These are phyloP conservation scores for Acrobasis repandana DNA, from an alignment of 2,888 invertebrate species.

Conservation along the genomic window DNA sequence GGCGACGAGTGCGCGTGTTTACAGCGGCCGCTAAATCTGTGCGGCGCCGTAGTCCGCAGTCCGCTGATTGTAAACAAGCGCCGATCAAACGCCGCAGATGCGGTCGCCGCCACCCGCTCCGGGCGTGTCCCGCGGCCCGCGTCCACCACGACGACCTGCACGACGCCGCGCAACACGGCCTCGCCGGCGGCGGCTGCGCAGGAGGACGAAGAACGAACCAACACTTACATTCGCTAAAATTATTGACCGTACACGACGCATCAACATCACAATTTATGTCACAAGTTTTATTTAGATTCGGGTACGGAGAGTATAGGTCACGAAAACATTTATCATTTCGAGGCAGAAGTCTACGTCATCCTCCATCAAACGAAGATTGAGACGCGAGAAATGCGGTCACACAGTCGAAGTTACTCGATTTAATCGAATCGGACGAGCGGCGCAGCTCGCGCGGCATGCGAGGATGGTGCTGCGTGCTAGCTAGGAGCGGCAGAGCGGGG, in stretches of 20 bases:
- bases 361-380: background rate
- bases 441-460: slow-evolving; percentile 30
- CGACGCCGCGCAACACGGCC: slow-evolving; percentile 23
- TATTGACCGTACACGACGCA: background rate
- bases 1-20: slow-evolving; percentile 44
- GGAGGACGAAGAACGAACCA: slow-evolving; percentile 13
- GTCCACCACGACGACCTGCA: no score
- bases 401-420: background rate
- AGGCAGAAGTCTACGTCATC: slow-evolving; percentile 2
- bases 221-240: background rate
- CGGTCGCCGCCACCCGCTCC: slow-evolving; percentile 29
- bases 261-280: background rate
- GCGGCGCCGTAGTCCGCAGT: slow-evolving; percentile 36
- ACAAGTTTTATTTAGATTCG: no score
- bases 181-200: slow-evolving; percentile 21
- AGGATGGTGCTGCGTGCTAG: slow-evolving; percentile 23
- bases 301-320: background rate
- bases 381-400: background rate
- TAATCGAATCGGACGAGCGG: slow-evolving; percentile 17
- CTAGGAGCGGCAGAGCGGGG: slow-evolving; percentile 27
- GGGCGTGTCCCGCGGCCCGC: background rate
- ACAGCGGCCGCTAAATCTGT: slow-evolving; percentile 42
- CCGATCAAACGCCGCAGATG: slow-evolving; percentile 33
- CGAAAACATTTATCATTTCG: background rate
- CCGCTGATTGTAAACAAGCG: slow-evolving; percentile 36